A percentile compares a stretch with the other conserved stretches of the same genome.
Conservation (phyloP, 1,140 invertebrate genomes). For the Drosophila setifemur region DNA sequence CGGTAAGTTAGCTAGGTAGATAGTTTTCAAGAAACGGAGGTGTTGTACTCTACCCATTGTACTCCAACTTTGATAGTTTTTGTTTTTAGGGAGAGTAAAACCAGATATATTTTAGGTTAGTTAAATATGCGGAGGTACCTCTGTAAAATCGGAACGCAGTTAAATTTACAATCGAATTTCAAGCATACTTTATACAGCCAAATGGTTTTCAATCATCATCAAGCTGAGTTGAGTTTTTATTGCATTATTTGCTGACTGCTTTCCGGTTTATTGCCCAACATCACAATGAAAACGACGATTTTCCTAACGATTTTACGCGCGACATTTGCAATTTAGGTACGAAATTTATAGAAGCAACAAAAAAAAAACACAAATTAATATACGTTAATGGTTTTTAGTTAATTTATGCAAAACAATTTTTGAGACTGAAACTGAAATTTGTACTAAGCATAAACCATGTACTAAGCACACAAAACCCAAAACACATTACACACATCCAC, state of each 20-base stretch:
- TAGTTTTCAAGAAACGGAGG: constrained; percentile 16
- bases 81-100: constrained; percentile 14
- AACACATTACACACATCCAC: constrained; percentile 21
- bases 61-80: constrained; percentile 14
- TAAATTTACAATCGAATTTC: constrained; percentile 25
- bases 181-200: background rate
- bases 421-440: constrained; percentile 80
- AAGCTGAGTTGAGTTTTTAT: constrained; percentile 40
- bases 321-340: constrained; percentile 32
- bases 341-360: constrained; percentile 29
- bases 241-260: constrained; percentile 40
- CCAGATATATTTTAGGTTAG: constrained; percentile 20
- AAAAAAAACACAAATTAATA: constrained; percentile 23
- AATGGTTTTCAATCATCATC: constrained; percentile 28
- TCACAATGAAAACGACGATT: constrained; percentile 43
- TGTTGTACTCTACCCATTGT: constrained; percentile 13
- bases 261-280: constrained; percentile 24
- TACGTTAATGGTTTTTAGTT: constrained; percentile 64
- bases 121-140: constrained; percentile 5
- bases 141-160: background rate
- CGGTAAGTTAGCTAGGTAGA: constrained; percentile 1
- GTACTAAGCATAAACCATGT: constrained; percentile 66
- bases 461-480: constrained; percentile 4
- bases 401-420: constrained; percentile 77
- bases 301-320: constrained; percentile 60